Percentiles rank a stretch among this genome's conserved stretches.
phyloP scores from a whole-genome alignment of 2,113 vertebrate genomes.

The Psammodynastes pulverulentus region DNA sequence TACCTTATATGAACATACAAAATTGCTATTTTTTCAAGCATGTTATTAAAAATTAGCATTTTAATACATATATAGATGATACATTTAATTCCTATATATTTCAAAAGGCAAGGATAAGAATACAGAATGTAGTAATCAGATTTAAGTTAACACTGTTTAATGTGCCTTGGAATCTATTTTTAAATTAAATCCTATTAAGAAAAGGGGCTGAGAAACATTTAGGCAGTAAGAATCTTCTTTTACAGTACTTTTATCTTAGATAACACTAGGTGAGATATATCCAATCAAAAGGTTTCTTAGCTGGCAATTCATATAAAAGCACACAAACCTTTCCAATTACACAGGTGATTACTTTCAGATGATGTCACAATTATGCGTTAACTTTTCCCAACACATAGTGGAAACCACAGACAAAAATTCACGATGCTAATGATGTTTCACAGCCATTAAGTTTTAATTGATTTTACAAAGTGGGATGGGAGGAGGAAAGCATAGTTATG shows the following conservation, averaged over 20 bases:
- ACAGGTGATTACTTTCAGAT: slow-evolving; percentile 20
- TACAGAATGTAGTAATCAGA: neutral
- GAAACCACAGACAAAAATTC: slow-evolving; percentile 20
- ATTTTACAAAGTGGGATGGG: neutral
- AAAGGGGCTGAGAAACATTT: neutral
- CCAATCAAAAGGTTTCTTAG: slow-evolving; percentile 20
- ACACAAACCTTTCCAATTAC: slow-evolving; percentile 25
- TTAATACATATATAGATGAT: neutral
- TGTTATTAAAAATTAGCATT: neutral
- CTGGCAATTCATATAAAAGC: slow-evolving; percentile 14
- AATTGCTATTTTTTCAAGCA: neutral
- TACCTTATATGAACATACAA: slow-evolving; percentile 2
- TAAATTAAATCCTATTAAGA: neutral
- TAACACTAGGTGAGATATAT: slow-evolving; percentile 17
- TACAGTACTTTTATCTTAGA: slow-evolving; percentile 1
- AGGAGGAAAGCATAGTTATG: slow-evolving; percentile 1
- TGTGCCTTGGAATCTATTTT: neutral
- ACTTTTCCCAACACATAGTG: slow-evolving; percentile 8
- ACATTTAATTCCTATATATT: neutral
- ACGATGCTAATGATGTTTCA: slow-evolving; percentile 18
- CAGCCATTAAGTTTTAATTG: slow-evolving; percentile 24
- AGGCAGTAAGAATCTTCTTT: neutral
- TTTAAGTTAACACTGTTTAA: slow-evolving; percentile 21
- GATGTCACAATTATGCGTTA: slow-evolving; percentile 13
- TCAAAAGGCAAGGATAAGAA: slow-evolving; percentile 21